phyloP scores from a whole-genome alignment of 2,888 invertebrate species.

The Strigamia crassipes region DNA sequence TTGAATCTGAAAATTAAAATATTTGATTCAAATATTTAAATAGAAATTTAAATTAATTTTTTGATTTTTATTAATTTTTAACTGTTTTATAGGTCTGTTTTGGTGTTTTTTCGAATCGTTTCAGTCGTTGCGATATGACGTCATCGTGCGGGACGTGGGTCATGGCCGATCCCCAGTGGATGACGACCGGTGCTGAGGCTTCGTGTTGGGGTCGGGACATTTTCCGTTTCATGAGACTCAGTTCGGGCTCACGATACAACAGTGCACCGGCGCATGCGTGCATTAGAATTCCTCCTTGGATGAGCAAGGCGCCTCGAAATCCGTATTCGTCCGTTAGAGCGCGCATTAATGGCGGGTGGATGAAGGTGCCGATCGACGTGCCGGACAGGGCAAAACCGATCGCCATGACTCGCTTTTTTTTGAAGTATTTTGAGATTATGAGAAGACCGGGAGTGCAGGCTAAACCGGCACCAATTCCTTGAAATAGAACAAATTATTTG shows the following conservation, averaged over 20 bases:
- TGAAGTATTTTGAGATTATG: constrained; percentile 70
- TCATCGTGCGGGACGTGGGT: neutral
- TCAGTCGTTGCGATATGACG: neutral
- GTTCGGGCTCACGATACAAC: constrained; percentile 64
- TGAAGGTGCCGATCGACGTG: constrained; percentile 72
- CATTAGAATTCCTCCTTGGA: constrained; percentile 74
- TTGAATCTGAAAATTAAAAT: neutral
- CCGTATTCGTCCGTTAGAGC: constrained; percentile 52
- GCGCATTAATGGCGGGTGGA: constrained; percentile 53
- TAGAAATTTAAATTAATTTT: no score
- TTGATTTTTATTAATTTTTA: no score
- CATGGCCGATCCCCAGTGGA: neutral
- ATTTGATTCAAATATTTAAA: no score
- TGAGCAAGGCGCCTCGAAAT: constrained; percentile 71
- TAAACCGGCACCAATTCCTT: constrained; percentile 54
- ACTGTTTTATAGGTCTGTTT: neutral
- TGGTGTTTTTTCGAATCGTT: neutral
- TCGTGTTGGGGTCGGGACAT: neutral
- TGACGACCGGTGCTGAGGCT: neutral
- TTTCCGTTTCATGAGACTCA: neutral
- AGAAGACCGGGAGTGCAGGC: constrained; percentile 68
- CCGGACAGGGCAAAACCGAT: constrained; percentile 76
- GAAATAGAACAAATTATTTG: no score
- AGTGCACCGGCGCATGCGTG: constrained; percentile 75
- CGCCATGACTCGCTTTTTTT: constrained; percentile 69